A percentile compares a stretch with the other conserved stretches of the same genome.
Evolutionary conservation across 2,797 vertebrate genomes (phyloP).

Genomic region (Bradypus variegatus): DNA sequence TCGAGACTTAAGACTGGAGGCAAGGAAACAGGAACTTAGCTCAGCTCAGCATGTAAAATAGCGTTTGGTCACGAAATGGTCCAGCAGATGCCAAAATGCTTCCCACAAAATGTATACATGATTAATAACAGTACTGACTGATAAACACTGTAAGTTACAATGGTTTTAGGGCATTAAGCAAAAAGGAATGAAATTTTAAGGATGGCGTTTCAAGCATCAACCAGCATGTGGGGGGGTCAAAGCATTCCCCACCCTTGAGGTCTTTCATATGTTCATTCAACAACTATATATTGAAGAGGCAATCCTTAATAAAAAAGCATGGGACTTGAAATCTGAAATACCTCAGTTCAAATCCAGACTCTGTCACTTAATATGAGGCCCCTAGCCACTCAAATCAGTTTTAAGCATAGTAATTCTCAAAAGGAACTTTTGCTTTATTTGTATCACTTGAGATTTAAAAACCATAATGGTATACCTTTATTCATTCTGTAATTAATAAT

Average conservation of each 20-base stretch:
- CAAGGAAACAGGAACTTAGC: no score
- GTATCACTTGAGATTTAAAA: not conserved
- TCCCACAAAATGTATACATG: not conserved
- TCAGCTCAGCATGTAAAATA: no score
- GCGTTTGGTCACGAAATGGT: no score
- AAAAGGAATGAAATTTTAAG: not conserved
- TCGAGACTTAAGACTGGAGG: no score
- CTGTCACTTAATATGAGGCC: not conserved
- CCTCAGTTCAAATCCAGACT: not conserved
- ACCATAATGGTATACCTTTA: not conserved
- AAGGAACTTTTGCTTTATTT: not conserved
- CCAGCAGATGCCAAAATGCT: no score
- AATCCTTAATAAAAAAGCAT: not conserved
- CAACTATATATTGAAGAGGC: not conserved
- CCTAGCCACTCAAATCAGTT: not conserved
- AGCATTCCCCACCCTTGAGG: not conserved
- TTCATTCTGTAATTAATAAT: not conserved
- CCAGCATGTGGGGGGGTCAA: not conserved
- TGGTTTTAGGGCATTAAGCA: not conserved
- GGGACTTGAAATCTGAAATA: not conserved
- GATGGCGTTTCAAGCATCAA: constrained; percentile 8
- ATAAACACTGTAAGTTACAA: not conserved
- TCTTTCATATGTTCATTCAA: not conserved
- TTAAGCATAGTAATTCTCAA: not conserved
- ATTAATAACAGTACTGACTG: not conserved